Evolutionary conservation across 2,888 invertebrate species (phyloP), one percentile per base, ranked within the genome.

Genomic region (Diplazon laetatorius): DNA sequence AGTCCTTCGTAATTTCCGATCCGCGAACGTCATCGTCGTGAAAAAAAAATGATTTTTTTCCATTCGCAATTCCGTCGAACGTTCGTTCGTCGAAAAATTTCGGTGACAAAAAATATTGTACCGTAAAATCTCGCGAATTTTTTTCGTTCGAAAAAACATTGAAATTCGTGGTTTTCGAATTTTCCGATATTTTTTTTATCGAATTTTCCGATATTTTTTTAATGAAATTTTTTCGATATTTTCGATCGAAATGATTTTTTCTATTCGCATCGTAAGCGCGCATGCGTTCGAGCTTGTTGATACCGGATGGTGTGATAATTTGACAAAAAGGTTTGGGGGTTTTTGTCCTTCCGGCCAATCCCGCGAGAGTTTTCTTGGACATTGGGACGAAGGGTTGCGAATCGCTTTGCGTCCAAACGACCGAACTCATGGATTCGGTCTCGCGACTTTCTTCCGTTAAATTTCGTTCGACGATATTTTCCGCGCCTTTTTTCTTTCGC

Each of bases 361-460:
- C 14, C 2, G 81, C 80, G 2, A 81, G 59, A 16, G 76, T 78
- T 46, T 84, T 77, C 25, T 74, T 52, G 2, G 81, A 77, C 8
- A 83, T 16, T 3, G 83, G 83, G 39, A 85, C 60, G 46, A 85
- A 84, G 18, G 82, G 82, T 25, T 83, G 76, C 3, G 84, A 85
- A 4, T 83, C 83, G 42, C 82, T 82, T 5, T 77, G 69, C 0
- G 79, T 79, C 83, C 83, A 83, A 30, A 77, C 18, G 0, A 82
- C 18, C n/a, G 55, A 63, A 9, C n/a, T 14, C 44, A 25, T 42
- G 4, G 30, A 16, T 39, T 65, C 76, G 3, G 42, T 10, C 0
- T 52, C 39, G 14, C 35, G 3, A 14, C 2, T 39, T 1, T 73
- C 73, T 18, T 69, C 52, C n/a, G n/a, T n/a, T n/a, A n/a, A n/a